Base-by-base conservation (phyloP, 2,113 vertebrate genomes). In the Choloepus hoffmanni region DNA sequence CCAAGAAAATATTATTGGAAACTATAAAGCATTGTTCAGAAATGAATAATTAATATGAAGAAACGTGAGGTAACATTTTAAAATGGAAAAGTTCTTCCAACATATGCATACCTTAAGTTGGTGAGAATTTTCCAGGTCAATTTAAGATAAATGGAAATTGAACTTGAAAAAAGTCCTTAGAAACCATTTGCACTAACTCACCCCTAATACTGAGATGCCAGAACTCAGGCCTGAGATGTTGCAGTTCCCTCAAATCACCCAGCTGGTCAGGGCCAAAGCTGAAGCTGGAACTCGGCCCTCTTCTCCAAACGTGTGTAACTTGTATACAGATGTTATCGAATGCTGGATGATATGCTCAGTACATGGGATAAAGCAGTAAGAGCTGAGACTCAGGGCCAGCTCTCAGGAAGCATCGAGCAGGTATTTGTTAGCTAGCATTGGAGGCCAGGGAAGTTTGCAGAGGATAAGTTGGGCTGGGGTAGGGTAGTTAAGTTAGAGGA, bases 21-120 rank as follows among this genome's bases (percentile, higher is more conserved):
- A 90, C 16, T 78, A 33, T 53, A 55, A 95, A 95, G 26, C 85
- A 81, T 62, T 67, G n/a, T n/a, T 90, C 62, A 90, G 36, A 88
- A 85, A 43, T 53, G 83, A 74, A 92, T 84, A 26, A 10, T 72
- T 83, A 90, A 50, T 91, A 67, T 33, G 23, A 70, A 68, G 65
- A 95, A 93, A 48, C 45, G 73, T 2, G 7, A 89, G n/a, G 43
- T 88, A 50, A 48, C 30, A 67, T 83, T 92, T 97, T 81, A 76
- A 88, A 87, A 72, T 21, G 28, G 82, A 92, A 73, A 90, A 63
- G 76, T 58, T 68, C 50, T 78, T 90, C 58, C 23, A 81, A 94
- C 79, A 63, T 84, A 8, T 21, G 45, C 21, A 28, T 2, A n/a
- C 19, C 7, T 62, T 92, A 89, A 92, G 55, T 21, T n/a, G 33